Evolutionary conservation across 2,888 invertebrate genomes (phyloP).

Genomic region (Pterostichus niger): DNA sequence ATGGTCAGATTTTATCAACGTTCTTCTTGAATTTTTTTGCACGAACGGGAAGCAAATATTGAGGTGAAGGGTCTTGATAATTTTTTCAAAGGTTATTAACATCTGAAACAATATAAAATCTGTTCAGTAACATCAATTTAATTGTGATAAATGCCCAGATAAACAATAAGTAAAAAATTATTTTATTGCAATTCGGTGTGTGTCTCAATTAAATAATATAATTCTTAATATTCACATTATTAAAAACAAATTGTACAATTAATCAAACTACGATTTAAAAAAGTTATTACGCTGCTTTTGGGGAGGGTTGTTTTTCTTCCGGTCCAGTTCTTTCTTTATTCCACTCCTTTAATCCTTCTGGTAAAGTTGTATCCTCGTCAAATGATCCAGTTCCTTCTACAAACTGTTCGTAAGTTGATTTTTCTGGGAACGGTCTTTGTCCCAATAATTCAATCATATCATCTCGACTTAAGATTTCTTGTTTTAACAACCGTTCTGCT

Average conservation of each 20-base stretch:
- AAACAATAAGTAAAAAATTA: neutral
- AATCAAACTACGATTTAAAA: conserved; percentile 48
- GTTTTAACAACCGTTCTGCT: conserved; percentile 92
- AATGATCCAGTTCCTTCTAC: conserved; percentile 99
- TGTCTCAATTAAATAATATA: conserved; percentile 46
- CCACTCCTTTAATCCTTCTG: conserved; percentile 97
- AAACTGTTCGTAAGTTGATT: conserved; percentile 99
- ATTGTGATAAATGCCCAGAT: too few relatives aligned
- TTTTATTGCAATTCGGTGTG: conserved; percentile 1
- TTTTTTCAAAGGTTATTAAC: too few relatives aligned
- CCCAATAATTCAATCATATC: conserved; percentile 99
- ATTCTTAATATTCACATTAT: conserved; percentile 38
- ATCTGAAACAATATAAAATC: too few relatives aligned
- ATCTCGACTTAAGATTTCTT: conserved; percentile 96
- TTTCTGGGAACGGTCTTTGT: conserved; percentile 96
- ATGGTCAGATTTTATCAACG: too few relatives aligned
- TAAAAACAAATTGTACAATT: conserved; percentile 24
- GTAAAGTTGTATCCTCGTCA: conserved; percentile 96
- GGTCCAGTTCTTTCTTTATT: conserved; percentile 82
- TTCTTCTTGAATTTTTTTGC: too few relatives aligned
- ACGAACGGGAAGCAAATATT: too few relatives aligned
- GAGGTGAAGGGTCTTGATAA: too few relatives aligned
- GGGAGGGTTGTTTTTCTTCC: conserved; percentile 51
- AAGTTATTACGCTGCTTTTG: conserved; percentile 58
- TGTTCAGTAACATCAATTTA: too few relatives aligned